Conservation (phyloP, 2,797 vertebrate genomes). For the Phrynocephalus vlangalii region DNA sequence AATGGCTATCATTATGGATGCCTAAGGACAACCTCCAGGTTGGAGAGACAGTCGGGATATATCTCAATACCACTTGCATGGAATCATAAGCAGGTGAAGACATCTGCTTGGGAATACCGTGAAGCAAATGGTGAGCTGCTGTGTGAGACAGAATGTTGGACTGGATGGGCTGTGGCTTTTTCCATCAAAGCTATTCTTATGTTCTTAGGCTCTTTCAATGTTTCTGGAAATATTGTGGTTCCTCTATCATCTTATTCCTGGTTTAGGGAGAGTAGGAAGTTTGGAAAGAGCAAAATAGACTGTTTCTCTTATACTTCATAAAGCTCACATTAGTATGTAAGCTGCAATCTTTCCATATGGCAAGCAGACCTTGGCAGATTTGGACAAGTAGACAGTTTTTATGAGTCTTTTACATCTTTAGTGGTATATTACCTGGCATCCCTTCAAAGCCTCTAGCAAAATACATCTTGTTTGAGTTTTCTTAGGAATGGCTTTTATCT, state of each 20-base stretch:
- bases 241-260: neutral
- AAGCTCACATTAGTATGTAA: neutral
- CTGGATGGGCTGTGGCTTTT: no score
- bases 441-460: conserved; percentile 48
- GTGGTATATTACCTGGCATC: conserved; percentile 28
- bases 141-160: no score
- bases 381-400: conserved; percentile 32
- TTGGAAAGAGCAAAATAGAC: conserved; percentile 4
- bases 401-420: conserved; percentile 33
- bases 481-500: conserved; percentile 50
- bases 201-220: neutral
- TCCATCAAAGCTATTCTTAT: no score
- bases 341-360: conserved; percentile 2
- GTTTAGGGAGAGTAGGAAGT: neutral
- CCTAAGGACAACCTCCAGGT: no score
- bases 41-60: no score
- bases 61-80: no score
- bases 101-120: no score
- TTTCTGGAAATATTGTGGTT: neutral
- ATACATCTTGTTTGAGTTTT: conserved; percentile 40
- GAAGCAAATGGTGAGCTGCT: no score
- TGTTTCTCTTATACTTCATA: conserved; percentile 2
- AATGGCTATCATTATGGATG: no score
- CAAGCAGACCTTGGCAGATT: conserved; percentile 18
- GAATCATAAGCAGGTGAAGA: no score